A percentile compares a stretch with the other conserved stretches of the same genome.
Evolutionary conservation across 2,113 vertebrate species (phyloP).

Genomic region (Forbesichthys agassizii): DNA sequence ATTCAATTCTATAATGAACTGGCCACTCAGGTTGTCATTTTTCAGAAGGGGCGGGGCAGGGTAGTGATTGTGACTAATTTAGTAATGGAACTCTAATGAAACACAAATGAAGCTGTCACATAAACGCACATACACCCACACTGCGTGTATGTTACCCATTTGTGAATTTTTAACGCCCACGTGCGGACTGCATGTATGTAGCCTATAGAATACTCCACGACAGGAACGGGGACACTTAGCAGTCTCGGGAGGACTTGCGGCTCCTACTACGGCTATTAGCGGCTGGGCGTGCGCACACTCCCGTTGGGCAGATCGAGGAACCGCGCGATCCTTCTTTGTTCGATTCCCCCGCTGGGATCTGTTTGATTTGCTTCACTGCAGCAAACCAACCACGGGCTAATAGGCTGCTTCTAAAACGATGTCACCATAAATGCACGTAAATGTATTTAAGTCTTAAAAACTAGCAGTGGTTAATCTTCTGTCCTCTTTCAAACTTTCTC

Average conservation of each 20-base stretch:
- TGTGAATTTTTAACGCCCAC: neutral
- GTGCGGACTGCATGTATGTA: neutral
- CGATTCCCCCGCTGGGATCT: neutral
- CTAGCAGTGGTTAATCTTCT: neutral
- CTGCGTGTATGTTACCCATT: neutral
- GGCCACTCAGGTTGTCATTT: too few relatives aligned
- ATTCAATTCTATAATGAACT: too few relatives aligned
- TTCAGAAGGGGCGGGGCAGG: too few relatives aligned
- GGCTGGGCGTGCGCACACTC: neutral
- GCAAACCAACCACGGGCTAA: too few relatives aligned
- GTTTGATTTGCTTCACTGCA: slow-evolving; percentile 15
- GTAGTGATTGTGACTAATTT: too few relatives aligned
- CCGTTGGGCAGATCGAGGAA: slow-evolving; percentile 1
- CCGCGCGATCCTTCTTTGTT: slow-evolving; percentile 20
- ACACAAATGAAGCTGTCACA: neutral
- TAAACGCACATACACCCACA: slow-evolving; percentile 8
- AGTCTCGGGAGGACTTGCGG: neutral
- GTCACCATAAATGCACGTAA: neutral
- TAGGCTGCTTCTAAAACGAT: too few relatives aligned
- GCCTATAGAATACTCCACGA: neutral
- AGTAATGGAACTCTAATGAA: too few relatives aligned
- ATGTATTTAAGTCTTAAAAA: slow-evolving; percentile 12
- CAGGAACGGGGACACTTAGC: neutral
- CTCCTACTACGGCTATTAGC: too few relatives aligned
- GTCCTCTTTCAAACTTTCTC: too few relatives aligned